These are phyloP conservation scores for Hiodon tergisus DNA, from an alignment of 2,113 vertebrate species.

Conservation along the genomic window DNA sequence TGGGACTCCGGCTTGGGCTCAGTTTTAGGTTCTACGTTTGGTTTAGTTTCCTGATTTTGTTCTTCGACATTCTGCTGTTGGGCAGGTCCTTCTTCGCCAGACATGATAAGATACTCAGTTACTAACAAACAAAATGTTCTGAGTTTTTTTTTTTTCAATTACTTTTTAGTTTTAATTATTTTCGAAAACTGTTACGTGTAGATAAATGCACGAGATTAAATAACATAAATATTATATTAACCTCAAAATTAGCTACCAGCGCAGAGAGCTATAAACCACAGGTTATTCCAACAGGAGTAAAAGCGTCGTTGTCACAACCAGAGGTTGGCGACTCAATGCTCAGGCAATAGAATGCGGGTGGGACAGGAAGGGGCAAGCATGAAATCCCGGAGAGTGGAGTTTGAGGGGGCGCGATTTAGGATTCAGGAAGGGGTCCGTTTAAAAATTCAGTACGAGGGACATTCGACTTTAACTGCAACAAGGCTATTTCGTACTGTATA, in stretches of 20 bases:
- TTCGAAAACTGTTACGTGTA: not conserved
- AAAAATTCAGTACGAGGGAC: not conserved
- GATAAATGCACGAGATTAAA: not conserved
- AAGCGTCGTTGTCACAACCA: not conserved
- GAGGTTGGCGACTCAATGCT: constrained; percentile 15
- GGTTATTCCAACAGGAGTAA: not conserved
- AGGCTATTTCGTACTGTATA: no score
- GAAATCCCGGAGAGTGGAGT: constrained; percentile 46
- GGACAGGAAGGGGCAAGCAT: constrained; percentile 22
- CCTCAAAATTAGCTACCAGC: not conserved
- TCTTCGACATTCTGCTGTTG: constrained; percentile 39
- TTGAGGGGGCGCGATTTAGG: not conserved
- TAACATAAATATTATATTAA: not conserved
- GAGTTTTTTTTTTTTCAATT: not conserved
- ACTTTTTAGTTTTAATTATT: not conserved
- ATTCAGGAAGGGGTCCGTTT: not conserved
- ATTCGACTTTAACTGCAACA: not conserved
- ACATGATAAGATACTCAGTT: constrained; percentile 43
- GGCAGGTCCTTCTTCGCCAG: constrained; percentile 57
- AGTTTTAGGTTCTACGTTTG: constrained; percentile 24
- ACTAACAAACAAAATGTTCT: constrained; percentile 13
- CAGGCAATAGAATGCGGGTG: not conserved
- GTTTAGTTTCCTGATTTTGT: constrained; percentile 33
- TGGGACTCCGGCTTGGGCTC: constrained; percentile 11
- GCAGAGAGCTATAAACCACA: constrained; percentile 9